Base-by-base conservation (phyloP, 1,140 invertebrate genomes). In the Drosophila mojavensis region DNA sequence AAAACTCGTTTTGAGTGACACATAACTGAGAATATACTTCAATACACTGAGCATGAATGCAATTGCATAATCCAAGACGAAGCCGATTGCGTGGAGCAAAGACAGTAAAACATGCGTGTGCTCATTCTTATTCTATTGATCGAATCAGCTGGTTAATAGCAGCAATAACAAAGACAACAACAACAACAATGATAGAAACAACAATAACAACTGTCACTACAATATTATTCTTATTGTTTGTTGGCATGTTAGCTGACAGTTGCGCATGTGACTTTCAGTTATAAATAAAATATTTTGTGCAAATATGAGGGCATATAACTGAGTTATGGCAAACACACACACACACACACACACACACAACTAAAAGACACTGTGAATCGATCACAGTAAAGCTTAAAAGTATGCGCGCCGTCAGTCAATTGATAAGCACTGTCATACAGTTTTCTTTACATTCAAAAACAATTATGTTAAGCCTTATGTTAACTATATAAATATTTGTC, bases 181-280 rank as follows among this genome's bases (percentile, higher is more conserved):
- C 33, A 79, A 48, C 59, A 67, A 59, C 43, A 72, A 17, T 17
- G 17, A 17, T 17, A 17, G 17, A 17, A 17, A 68, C n/a, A 69
- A 51, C 7, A 61, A 74, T 33, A 55, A 59, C 41, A 67, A 58
- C 39, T 60, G 45, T 65, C 45, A 64, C 48, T 36, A 28, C 45
- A 48, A 48, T 3, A 11, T 39, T 50, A 28, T 62, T 64, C n/a
- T 33, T 55, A 67, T 47, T 51, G 47, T 69, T 62, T 41, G 56
- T 85, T 84, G 77, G 59, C 81, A 67, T 77, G 78, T 70, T 60
- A 81, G 71, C 60, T 81, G 78, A 68, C 61, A 72, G 61, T 26
- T 28, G 58, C 62, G 69, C 83, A 86, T 86, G 83, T 86, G 83
- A 86, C 84, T 82, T 51, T 56, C 20, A 20, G 56, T 65, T 75